A percentile compares a stretch with the other conserved stretches of the same genome.
phyloP scores from a whole-genome alignment of 2,113 vertebrate genomes.

The Ptilorrhoa leucosticta region DNA sequence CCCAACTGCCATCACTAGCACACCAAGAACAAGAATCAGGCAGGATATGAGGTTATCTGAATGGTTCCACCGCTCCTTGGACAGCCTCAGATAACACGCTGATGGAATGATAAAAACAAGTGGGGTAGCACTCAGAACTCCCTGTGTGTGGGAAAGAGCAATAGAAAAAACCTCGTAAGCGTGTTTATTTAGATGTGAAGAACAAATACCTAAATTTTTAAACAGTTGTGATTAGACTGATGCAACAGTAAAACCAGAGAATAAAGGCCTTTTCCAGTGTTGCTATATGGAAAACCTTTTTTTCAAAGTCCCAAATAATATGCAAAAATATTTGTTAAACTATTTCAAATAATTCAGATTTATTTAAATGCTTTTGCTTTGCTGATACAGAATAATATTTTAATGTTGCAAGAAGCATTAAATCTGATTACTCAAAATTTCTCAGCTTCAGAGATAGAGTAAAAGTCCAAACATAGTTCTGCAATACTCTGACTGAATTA shows the following conservation, averaged over 20 bases:
- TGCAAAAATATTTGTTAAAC: background rate
- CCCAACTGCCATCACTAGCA: slow-evolving; percentile 84
- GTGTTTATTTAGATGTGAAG: background rate
- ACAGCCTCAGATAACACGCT: slow-evolving; percentile 88
- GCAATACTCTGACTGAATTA: background rate
- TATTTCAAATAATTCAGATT: background rate
- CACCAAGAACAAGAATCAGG: slow-evolving; percentile 78
- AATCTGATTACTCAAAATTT: background rate
- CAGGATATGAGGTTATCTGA: slow-evolving; percentile 77
- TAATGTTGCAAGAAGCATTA: background rate
- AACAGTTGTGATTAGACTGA: background rate
- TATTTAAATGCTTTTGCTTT: background rate
- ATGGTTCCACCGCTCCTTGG: slow-evolving; percentile 80
- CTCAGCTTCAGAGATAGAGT: background rate
- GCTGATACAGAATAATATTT: background rate
- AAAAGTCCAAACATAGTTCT: background rate
- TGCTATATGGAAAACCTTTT: background rate
- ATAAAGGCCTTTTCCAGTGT: background rate
- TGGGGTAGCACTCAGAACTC: slow-evolving; percentile 86
- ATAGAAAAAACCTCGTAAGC: background rate
- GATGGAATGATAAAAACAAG: slow-evolving; percentile 94
- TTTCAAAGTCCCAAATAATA: background rate
- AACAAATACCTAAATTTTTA: background rate
- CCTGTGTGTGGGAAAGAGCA: slow-evolving; percentile 74
- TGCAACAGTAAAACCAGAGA: background rate